A percentile compares a stretch with the other conserved stretches of the same genome.
Evolutionary conservation across 92 coral and sea anemone genomes (phyloP).

Genomic region (Plumapathes pennacea): DNA sequence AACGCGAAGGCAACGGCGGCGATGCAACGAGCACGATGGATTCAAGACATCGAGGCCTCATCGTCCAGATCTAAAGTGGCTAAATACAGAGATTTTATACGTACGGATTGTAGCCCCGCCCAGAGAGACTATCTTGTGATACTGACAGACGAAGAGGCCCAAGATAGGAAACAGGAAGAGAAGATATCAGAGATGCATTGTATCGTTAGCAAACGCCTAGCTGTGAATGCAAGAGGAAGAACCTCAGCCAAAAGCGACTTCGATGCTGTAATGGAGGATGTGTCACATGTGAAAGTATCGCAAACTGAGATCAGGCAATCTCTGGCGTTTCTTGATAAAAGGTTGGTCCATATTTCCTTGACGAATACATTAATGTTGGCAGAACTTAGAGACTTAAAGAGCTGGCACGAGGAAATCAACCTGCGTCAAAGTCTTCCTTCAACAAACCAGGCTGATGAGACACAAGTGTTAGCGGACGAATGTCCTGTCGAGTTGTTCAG

Average conservation of each 20-base stretch:
- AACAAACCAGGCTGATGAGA: no score
- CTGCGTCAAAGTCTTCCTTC: no score
- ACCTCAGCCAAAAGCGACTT: slow-evolving; percentile 32
- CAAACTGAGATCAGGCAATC: slow-evolving; percentile 16
- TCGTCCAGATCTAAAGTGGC: slow-evolving; percentile 33
- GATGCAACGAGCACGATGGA: slow-evolving; percentile 59
- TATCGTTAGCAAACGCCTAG: slow-evolving; percentile 39
- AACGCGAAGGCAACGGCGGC: slow-evolving; percentile 70
- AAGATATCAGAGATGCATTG: slow-evolving; percentile 29
- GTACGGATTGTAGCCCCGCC: slow-evolving; percentile 55
- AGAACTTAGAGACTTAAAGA: no score
- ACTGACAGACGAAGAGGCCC: slow-evolving; percentile 32
- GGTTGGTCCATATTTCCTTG: no score
- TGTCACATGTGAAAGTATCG: slow-evolving; percentile 11
- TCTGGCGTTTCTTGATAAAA: slow-evolving; percentile 12
- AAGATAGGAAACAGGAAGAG: slow-evolving; percentile 26
- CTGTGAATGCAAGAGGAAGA: slow-evolving; percentile 25
- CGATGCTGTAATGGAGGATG: slow-evolving; percentile 28
- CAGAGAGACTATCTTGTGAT: slow-evolving; percentile 40
- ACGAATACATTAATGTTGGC: no score
- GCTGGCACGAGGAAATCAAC: no score
- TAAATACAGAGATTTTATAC: slow-evolving; percentile 48
- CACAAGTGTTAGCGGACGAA: no score
- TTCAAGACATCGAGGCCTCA: slow-evolving; percentile 40
- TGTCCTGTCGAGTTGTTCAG: no score